Evolutionary conservation across 2,888 invertebrate genomes (phyloP), one percentile per base, ranked within the genome.

Genomic region (Eupithecia abbreviata): DNA sequence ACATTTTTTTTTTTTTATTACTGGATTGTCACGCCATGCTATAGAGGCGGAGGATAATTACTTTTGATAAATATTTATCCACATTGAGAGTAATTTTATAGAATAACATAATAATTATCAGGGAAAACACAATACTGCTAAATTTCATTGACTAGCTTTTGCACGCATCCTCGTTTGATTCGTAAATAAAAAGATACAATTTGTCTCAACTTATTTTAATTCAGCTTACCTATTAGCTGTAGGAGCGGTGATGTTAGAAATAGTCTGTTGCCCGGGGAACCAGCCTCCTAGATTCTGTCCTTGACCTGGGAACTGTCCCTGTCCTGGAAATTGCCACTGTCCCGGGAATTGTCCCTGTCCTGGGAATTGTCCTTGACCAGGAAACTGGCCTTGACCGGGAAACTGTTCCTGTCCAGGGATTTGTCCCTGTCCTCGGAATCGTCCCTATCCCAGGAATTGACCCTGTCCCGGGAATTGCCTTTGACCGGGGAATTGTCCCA

Each of bases 161-260:
- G 9, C 18, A 9, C 58, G 3, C 55, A 18, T 10, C 18, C 58
- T 18, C 18, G 4, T 30, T 62, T 4, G 10, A 9, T 18, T 55
- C 18, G n/a, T 18, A 18, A 62, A 62, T 18, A 62, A 62, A 0
- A 62, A n/a, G 1, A 55, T n/a, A 55, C 7, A n/a, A 55, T 55
- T 18, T 18, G 2, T 12, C 55, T 30, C 0, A 30, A 12, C 30
- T 30, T 18, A 5, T 30, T n/a, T 55, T 62, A 47, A 13, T 62
- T 42, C 10, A 30, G 69, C 80, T 81, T 80, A 85, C 86, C 75
- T 69, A 45, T 76, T 42, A n/a, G 83, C 42, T 71, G 78, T 65
- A 2, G 73, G 72, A 45, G 62, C 30, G 30, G 62, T 62, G 10
- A 79, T 30, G 30, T 30, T 80, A 9, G 67, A 65, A 13, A 30